Evolutionary conservation across 1,140 invertebrate genomes (phyloP), one percentile per base, ranked within the genome.

Genomic region (Polyergus mexicanus): DNA sequence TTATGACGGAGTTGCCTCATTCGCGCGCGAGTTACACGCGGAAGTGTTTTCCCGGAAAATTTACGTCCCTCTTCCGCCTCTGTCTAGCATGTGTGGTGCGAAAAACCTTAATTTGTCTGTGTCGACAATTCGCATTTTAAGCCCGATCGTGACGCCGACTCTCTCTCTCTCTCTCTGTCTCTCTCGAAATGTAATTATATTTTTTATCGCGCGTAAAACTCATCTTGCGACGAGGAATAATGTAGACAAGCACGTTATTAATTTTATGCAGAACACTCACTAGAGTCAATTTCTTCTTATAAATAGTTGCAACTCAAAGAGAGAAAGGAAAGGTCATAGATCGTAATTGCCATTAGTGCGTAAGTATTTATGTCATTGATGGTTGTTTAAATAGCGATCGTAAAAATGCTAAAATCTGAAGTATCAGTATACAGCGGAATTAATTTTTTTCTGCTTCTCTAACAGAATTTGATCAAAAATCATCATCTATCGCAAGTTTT

Each of bases 1-100:
- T 41, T 60, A 58, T 28, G 77, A 69, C 51, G 11, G 51, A 41
- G 38, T 32, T 60, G 38, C 65, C 1, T 41, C 19, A 13, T 11
- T 71, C 54, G 13, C 62, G 44, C 28, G 63, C 38, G 63, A 66
- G 63, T 38, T 41, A 85, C 71, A 87, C 84, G 86, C 51, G 60
- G 75, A 78, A 88, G 28, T 58, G 69, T 76, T 89, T 88, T 58
- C 75, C 38, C 3, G 63, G 54, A 78, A 90, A 69, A 78, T 47
- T 74, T 58, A 44, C 13, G 32, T n/a, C 11, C 25, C 47, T 19
- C 47, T 51, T 51, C 19, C 28, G 28, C 16, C 4, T 32, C 56
- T 8, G 19, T 25, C 38, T 13, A 16, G 25, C 28, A 41, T 58
- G 28, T 28, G 65, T 16, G 11, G 66, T 13, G 25, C 16, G 66